phyloP scores from a whole-genome alignment of 1,140 invertebrate genomes.

The Drosophila repletoides region DNA sequence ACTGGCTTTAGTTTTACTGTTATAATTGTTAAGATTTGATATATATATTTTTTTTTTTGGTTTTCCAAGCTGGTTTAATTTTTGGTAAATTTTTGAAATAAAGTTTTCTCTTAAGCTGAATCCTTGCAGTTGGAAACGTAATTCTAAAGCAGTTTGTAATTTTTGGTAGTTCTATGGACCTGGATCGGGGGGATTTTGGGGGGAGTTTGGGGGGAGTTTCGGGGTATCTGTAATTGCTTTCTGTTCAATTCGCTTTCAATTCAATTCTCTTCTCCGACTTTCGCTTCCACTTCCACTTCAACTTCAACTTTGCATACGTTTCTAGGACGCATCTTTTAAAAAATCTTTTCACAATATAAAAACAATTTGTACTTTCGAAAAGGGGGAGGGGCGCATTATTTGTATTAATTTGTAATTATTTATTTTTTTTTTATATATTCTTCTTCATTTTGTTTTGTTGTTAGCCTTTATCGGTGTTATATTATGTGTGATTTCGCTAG shows the following conservation, averaged over 20 bases:
- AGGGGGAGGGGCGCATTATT: slow-evolving; percentile 80
- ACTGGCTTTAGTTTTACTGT: slow-evolving; percentile 13
- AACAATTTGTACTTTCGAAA: slow-evolving; percentile 83
- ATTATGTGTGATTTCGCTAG: slow-evolving; percentile 69
- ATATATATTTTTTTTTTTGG: neutral
- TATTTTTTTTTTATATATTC: slow-evolving; percentile 29
- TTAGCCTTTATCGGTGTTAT: slow-evolving; percentile 37
- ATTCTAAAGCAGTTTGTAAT: neutral
- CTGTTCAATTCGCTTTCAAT: slow-evolving; percentile 31
- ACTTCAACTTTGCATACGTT: slow-evolving; percentile 48
- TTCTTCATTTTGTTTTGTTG: slow-evolving; percentile 26
- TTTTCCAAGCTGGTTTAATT: neutral
- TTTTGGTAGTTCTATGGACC: slow-evolving; percentile 15
- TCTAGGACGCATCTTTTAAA: slow-evolving; percentile 57
- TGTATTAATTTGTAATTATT: slow-evolving; percentile 34
- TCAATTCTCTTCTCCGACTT: slow-evolving; percentile 27
- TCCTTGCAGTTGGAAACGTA: neutral
- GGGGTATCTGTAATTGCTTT: slow-evolving; percentile 15
- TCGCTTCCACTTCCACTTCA: slow-evolving; percentile 25
- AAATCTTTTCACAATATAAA: slow-evolving; percentile 81
- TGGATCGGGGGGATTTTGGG: neutral
- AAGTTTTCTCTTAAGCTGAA: slow-evolving; percentile 16
- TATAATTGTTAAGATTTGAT: slow-evolving; percentile 12
- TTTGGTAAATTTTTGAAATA: neutral
- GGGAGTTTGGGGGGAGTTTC: neutral